Evolutionary conservation across 2,797 vertebrate species (phyloP), one percentile per base, ranked within the genome.

Genomic region (Allobates femoralis): DNA sequence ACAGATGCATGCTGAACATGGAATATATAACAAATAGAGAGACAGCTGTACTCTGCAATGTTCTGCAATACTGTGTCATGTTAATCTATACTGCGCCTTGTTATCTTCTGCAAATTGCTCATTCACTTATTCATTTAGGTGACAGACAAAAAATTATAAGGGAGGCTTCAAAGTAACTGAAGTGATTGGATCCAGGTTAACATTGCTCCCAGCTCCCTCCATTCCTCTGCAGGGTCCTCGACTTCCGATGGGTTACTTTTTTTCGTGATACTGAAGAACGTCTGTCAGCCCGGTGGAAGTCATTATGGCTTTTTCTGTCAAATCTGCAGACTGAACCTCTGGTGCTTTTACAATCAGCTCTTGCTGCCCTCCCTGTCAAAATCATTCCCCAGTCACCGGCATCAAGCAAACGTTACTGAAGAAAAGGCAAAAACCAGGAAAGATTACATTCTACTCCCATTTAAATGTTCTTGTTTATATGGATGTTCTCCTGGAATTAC

Each of bases 391-490:
- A 93, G 30, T 94, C 90, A 0, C 92, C 91, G 26, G 96, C 34
- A 58, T 96, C 94, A 0, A 78, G 97, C 93, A 88, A 95, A 96
- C 0, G 95, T 94, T 75, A 95, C 96, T 0, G 95, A 96, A 7
- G 94, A 94, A 91, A 97, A 96, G 67, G 95, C 1, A 86, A 66
- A 97, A 90, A 21, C 96, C 96, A 34, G 21, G 19, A 58, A 46
- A 53, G 30, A 50, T 83, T 19, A 50, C 18, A 50, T 7, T 12
- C 4, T 50, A 50, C 81, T 19, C 32, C 81, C 18, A 83, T 83
- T 58, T 83, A 73, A 41, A 83, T 73, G 8, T 30, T 8, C 81
- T 73, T 83, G 71, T 83, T 83, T 83, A 53, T 60, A 14, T 2
- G n/a, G n/a, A n/a, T n/a, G 34, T 30, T 26, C 46, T 41, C 11